Percentiles rank a stretch among this genome's conserved stretches.
phyloP scores from a whole-genome alignment of 2,797 vertebrate genomes.

The Hypotaenidia philippensis region DNA sequence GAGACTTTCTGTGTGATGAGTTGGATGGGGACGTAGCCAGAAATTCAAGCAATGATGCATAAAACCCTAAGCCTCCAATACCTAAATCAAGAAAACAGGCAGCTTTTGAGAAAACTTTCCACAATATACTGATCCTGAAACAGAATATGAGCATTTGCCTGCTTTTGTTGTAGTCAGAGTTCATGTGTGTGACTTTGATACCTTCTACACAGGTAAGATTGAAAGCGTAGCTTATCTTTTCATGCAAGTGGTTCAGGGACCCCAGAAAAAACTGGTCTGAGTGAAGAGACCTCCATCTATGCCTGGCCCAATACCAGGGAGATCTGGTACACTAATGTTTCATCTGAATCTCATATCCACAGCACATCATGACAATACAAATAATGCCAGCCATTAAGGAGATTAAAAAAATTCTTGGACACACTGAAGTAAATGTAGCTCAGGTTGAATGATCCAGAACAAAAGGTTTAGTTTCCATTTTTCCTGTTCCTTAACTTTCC shows the following conservation, averaged over 20 bases:
- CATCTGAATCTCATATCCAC: not conserved
- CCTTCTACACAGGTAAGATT: not conserved
- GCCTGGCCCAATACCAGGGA: not conserved
- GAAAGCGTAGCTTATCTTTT: not conserved
- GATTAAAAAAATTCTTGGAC: not conserved
- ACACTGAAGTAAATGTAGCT: not conserved
- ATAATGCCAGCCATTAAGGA: not conserved
- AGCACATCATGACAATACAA: not conserved
- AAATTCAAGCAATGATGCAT: not conserved
- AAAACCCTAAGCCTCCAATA: not conserved
- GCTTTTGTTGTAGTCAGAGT: not conserved
- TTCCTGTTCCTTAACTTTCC: not conserved
- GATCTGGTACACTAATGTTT: not conserved
- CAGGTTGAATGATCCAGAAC: not conserved
- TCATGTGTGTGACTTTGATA: accelerated
- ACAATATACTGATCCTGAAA: not conserved
- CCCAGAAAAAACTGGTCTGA: not conserved
- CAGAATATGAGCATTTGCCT: not conserved
- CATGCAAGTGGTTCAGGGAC: not conserved
- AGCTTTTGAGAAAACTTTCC: not conserved
- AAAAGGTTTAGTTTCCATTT: not conserved
- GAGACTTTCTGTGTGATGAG: not conserved
- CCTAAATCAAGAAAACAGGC: not conserved
- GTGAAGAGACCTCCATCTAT: accelerated
- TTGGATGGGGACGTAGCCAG: not conserved